A percentile compares a stretch with the other conserved stretches of the same genome.
These are phyloP conservation scores for Sandelia bainsii DNA, from an alignment of 2,797 vertebrate species.

Conservation along the genomic window DNA sequence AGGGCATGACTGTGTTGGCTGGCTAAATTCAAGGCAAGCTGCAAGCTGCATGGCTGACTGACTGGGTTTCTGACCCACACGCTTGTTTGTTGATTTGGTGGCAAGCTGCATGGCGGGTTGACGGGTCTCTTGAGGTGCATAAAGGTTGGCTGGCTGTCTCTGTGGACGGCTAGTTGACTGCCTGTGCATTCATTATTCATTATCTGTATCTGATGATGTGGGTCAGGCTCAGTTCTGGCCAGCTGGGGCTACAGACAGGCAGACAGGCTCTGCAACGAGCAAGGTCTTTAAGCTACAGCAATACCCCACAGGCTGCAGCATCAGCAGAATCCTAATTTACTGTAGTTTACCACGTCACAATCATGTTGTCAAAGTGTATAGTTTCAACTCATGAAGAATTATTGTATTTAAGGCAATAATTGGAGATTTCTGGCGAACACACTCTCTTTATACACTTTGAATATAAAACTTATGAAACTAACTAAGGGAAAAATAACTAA, in stretches of 20 bases:
- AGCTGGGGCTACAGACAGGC: constrained; percentile 51
- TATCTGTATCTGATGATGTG: constrained; percentile 75
- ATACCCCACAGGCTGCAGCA: constrained; percentile 39
- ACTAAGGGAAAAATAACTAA: no score
- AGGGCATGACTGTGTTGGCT: constrained; percentile 25
- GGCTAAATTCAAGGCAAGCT: constrained; percentile 28
- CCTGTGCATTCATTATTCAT: constrained; percentile 79
- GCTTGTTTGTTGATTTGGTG: constrained; percentile 34
- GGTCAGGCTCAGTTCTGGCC: constrained; percentile 70
- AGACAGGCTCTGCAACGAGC: constrained; percentile 41
- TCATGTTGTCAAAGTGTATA: background rate
- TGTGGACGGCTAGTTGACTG: constrained; percentile 57
- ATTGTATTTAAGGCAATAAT: background rate
- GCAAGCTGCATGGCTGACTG: constrained; percentile 27
- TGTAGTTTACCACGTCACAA: constrained; percentile 4
- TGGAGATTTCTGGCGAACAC: no score
- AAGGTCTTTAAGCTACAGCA: constrained; percentile 60
- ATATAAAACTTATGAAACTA: no score
- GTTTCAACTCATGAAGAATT: background rate
- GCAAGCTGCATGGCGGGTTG: constrained; percentile 40
- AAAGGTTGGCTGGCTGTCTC: constrained; percentile 53
- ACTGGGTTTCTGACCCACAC: constrained; percentile 48
- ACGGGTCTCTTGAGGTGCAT: constrained; percentile 50
- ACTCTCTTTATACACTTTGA: no score
- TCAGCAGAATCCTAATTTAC: constrained; percentile 57